Evolutionary conservation across 2,888 invertebrate species (phyloP).

Genomic region (Campoplex nolae): DNA sequence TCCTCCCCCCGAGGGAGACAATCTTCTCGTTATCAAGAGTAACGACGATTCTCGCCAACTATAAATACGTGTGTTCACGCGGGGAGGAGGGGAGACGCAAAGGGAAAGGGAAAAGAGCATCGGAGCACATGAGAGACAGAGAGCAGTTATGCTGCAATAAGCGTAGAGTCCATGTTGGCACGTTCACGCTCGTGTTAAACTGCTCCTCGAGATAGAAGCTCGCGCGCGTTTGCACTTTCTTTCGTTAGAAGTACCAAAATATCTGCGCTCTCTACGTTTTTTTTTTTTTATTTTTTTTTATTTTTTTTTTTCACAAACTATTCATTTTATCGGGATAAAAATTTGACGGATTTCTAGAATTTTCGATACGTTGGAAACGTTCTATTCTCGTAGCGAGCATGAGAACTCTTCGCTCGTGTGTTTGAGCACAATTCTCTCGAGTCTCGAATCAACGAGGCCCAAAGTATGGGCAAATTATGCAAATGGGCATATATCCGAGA

Average conservation of each 20-base stretch:
- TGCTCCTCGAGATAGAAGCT: constrained; percentile 23
- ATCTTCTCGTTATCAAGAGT: constrained; percentile 16
- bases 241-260: constrained; percentile 14
- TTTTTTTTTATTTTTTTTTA: no score
- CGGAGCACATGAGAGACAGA: constrained; percentile 43
- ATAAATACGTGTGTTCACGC: constrained; percentile 43
- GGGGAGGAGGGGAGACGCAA: constrained; percentile 1
- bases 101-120: constrained; percentile 62
- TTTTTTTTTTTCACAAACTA: neutral
- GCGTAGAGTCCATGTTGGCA: constrained; percentile 47
- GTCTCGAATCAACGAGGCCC: constrained; percentile 4
- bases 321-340: neutral
- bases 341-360: neutral
- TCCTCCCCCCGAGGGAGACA: neutral
- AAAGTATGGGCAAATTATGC: constrained; percentile 27
- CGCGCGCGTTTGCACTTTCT: neutral
- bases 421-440: constrained; percentile 2
- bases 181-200: constrained; percentile 54
- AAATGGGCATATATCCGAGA: constrained; percentile 31
- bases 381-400: constrained; percentile 27
- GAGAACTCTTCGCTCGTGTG: constrained; percentile 42
- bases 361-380: neutral
- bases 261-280: neutral
- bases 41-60: constrained; percentile 40
- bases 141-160: constrained; percentile 53